These are phyloP conservation scores for Oceanodroma tethys DNA, from an alignment of 2,113 vertebrate species.

Conservation along the genomic window DNA sequence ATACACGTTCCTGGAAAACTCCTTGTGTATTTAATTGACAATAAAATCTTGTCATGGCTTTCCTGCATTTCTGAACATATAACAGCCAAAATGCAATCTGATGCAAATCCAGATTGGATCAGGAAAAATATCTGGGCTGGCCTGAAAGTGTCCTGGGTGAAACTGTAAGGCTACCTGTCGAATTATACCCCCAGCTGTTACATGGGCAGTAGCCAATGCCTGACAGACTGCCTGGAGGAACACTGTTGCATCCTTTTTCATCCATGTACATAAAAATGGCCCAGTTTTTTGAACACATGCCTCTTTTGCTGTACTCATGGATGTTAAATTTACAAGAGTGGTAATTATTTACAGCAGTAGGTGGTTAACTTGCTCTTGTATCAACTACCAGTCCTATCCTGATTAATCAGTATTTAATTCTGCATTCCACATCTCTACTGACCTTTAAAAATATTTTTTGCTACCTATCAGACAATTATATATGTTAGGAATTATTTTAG, in stretches of 20 bases:
- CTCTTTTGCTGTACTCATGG: neutral
- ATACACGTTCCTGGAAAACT: neutral
- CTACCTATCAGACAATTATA: neutral
- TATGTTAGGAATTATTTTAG: neutral
- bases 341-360: slow-evolving; percentile 15
- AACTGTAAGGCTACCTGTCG: neutral
- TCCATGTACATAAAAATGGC: neutral
- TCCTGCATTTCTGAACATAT: neutral
- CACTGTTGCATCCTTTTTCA: neutral
- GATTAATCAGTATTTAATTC: slow-evolving; percentile 12
- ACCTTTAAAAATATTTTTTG: slow-evolving; percentile 9
- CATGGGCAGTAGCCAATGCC: neutral
- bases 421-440: slow-evolving; percentile 26
- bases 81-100: neutral
- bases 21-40: neutral
- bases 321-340: neutral
- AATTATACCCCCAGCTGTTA: neutral
- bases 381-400: neutral
- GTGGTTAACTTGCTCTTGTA: neutral
- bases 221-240: neutral
- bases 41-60: neutral
- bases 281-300: neutral
- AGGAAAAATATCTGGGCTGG: neutral
- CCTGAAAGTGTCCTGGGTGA: neutral
- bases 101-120: neutral